Base-by-base conservation (phyloP, 2,113 vertebrate species). In the Empidonax traillii region DNA sequence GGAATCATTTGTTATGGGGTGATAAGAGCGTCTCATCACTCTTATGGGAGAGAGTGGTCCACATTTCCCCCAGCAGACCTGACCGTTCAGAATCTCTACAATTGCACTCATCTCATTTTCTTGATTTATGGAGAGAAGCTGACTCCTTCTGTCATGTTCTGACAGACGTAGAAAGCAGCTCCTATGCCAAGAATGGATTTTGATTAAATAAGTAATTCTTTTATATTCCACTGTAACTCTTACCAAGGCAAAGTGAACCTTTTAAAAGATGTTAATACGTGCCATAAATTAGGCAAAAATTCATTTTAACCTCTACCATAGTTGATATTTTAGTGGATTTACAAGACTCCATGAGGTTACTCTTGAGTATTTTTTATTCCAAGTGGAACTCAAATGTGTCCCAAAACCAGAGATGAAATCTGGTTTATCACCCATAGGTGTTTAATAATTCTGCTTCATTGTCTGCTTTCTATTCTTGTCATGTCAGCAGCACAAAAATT, bases 401-500 rank as follows among this genome's bases (percentile, higher is more conserved):
- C 46, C 55, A 73, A 90, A 94, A 66, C 9, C 59, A 85, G 78
- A 74, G 56, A 59, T 20, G 11, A 91, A 89, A 95, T 58, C 56
- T 75, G 6, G 59, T 77, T 74, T 80, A 23, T 93, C 62, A 94
- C 27, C 31, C 19, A 39, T 9, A 93, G 39, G 46, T 89, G 58
- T 79, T 95, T 69, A 85, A 73, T 79, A 94, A 83, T 79, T 93
- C 53, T 85, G n/a, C 78, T 87, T 94, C 41, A 37, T 35, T 69
- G 25, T 66, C 78, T 93, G 71, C 28, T 83, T 95, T 87, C 58
- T 95, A 62, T 89, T 89, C 62, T 76, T 82, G 51, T 35, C 71
- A 62, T 79, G 51, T 76, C 81, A 97, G 58, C 67, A 93, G 41
- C 25, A 76, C 25, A 76, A 85, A 94, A 76, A 49, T 14, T 46